Evolutionary conservation across 2,888 invertebrate species (phyloP), one percentile per base, ranked within the genome.

Genomic region (Pristionchus arcanus): DNA sequence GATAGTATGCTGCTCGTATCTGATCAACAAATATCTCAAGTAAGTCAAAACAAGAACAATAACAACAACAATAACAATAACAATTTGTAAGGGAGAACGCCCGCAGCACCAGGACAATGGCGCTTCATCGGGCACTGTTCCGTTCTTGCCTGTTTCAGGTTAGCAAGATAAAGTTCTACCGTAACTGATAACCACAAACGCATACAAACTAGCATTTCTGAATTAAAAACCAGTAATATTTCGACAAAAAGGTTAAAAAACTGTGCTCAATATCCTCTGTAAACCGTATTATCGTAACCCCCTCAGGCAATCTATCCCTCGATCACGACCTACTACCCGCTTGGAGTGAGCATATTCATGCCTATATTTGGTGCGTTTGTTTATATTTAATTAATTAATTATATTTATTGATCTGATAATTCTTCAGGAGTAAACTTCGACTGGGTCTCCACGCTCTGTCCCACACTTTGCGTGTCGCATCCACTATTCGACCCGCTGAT

Each of bases 1-100:
- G 15, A 81, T 81, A 1, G 25, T 81, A 0, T 16, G 13, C n/a
- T 81, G 81, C 81, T 25, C 49, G 11, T 49, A 81, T 13, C 53
- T 81, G n/a, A 53, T 81, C n/a, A 81, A 81, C 42, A 53, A 28
- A 16, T 81, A 53, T 16, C 81, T 81, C 28, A 81, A 81, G 81
- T 53, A 25, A 81, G 81, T 49, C 21, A 81, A n/a, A 53, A n/a
- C 21, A 42, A 25, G 5, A 28, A 81, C 16, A 53, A 25, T 81
- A 25, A 77, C 11, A 37, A 42, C 15, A 31, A 34, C 31, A 16
- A 15, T 31, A 31, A 31, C 28, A 34, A 34, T 16, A 31, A 13
- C 34, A 66, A 66, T 25, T 7, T 42, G 25, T 42, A 21, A 77
- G 77, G 19, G 42, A 37, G 7, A 71, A 77, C 42, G 77, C 77